Percentiles rank a stretch among this genome's conserved stretches.
phyloP scores from a whole-genome alignment of 1,140 invertebrate species.

The Neodiprion virginianus region DNA sequence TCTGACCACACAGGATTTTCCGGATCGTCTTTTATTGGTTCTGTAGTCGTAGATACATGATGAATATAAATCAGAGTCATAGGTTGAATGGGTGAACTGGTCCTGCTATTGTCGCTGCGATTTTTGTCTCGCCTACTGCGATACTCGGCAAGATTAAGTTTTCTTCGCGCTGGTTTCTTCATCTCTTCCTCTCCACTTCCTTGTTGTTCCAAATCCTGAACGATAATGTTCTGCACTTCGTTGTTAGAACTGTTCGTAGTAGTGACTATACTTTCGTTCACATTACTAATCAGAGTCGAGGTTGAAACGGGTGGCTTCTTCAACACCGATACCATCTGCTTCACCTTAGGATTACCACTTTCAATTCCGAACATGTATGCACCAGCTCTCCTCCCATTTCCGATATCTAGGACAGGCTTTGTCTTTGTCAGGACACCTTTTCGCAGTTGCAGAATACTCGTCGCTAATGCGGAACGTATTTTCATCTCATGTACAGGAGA shows the following conservation, averaged over 20 bases:
- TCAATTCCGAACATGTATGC: constrained; percentile 7
- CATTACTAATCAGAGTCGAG: constrained; percentile 23
- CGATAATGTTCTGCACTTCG: constrained; percentile 40
- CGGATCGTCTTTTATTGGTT: constrained; percentile 38
- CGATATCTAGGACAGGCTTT: constrained; percentile 25
- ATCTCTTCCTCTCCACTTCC: constrained; percentile 26
- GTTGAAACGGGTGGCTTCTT: constrained; percentile 42
- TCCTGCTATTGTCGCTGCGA: constrained; percentile 42
- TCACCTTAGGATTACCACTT: constrained; percentile 24
- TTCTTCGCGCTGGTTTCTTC: constrained; percentile 48
- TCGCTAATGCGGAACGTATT: constrained; percentile 44
- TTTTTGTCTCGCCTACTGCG: constrained; percentile 54
- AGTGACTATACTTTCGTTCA: constrained; percentile 41
- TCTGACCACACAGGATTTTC: constrained; percentile 44
- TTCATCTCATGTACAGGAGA: constrained; percentile 38
- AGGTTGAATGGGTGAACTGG: constrained; percentile 42
- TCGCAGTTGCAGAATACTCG: constrained; percentile 41
- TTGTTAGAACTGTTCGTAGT: constrained; percentile 42
- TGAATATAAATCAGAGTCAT: constrained; percentile 45
- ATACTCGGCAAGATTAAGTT: constrained; percentile 63
- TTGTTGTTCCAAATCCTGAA: constrained; percentile 30
- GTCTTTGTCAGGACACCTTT: constrained; percentile 39
- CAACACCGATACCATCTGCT: constrained; percentile 53
- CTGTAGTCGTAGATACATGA: constrained; percentile 47
- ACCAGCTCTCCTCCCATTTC: not conserved